Conservation (phyloP, 2,797 vertebrate species). For the Phataginus tricuspis region DNA sequence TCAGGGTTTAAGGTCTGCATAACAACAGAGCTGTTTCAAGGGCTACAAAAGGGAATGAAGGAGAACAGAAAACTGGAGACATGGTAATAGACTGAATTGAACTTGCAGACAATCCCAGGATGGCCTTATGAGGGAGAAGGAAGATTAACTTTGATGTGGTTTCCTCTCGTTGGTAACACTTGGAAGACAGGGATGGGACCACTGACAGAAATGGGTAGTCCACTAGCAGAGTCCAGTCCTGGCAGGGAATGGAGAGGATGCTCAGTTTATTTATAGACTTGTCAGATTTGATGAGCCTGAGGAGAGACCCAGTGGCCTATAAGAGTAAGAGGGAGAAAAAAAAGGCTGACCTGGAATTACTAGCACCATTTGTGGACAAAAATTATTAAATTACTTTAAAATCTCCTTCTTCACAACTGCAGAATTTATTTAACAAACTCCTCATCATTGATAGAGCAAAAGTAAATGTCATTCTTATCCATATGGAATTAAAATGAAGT, state of each 20-base stretch:
- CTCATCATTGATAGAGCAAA: not conserved
- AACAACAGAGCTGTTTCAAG: not conserved
- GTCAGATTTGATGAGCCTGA: not conserved
- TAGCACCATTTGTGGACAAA: slow-evolving; percentile 22
- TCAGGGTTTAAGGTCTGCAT: not conserved
- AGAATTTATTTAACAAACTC: slow-evolving; percentile 31
- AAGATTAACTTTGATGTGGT: not conserved
- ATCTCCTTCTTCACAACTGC: not conserved
- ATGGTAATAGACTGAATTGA: not conserved
- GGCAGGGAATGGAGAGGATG: not conserved
- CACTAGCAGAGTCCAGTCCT: not conserved
- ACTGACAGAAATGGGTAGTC: not conserved
- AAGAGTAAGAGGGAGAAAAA: not conserved
- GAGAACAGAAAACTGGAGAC: not conserved
- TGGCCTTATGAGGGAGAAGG: not conserved
- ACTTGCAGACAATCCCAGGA: not conserved
- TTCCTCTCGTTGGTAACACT: not conserved
- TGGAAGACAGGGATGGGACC: not conserved
- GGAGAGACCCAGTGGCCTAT: not conserved
- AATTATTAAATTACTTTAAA: slow-evolving; percentile 2
- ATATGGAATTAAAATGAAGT: not conserved
- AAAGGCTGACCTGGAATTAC: not conserved
- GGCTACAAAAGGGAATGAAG: not conserved
- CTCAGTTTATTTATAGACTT: not conserved
- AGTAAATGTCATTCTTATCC: not conserved